Base-by-base conservation (phyloP, 2,888 invertebrate species). In the Mythimna ferrago region DNA sequence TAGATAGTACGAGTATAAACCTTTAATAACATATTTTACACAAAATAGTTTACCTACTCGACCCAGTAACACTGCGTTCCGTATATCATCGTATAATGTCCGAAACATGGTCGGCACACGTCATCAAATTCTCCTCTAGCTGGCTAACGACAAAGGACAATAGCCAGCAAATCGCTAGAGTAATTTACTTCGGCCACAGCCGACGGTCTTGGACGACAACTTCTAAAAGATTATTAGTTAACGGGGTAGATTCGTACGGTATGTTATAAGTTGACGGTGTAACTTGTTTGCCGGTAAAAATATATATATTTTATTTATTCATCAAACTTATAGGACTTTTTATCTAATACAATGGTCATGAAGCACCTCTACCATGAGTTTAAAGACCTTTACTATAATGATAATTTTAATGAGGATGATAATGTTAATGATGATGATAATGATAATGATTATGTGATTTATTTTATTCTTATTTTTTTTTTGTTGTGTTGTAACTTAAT, bases 141-240 rank as follows among this genome's bases (percentile, higher is more conserved):
- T 68, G 78, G 71, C 76, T 74, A 77, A 76, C 68, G 71, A 82
- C 74, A 77, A 63, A 79, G 69, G 68, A 72, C 57, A 41, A 16
- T 61, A 69, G 72, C 84, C 79, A 71, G 77, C 81, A 83, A 84
- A 85, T 84, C 80, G 84, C 74, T 69, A 35, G 81, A 83, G 87
- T 86, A 85, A 87, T 90, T 90, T 85, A 78, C 87, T 85, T 88
- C 88, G 88, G 41, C 86, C 83, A 81, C 84, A 71, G 68, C 51
- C 67, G 74, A 78, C 78, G 73, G 89, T 87, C 82, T 85, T 85
- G 9, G 62, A 48, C 58, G 44, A 64, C 53, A 68, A 80, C 32
- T 76, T 76, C 51, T 66, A 21, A 62, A 74, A 66, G 71, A 78
- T 56, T 60, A 19, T 56, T 32, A 14, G 26, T 21, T 73, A 67